Evolutionary conservation across 1,140 invertebrate species (phyloP).

Genomic region (Odontomachus brunneus): DNA sequence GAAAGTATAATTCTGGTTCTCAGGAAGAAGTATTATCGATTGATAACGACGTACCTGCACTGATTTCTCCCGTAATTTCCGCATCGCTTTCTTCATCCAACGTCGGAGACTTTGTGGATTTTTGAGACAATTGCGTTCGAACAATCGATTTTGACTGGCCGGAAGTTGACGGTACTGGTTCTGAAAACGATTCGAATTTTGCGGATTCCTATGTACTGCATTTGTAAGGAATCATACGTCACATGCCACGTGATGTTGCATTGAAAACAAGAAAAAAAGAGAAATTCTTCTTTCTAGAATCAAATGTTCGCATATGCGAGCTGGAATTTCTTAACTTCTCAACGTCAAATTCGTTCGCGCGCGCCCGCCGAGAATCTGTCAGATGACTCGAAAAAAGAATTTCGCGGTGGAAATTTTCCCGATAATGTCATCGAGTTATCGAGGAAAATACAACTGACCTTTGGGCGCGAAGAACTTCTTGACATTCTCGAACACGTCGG

Average conservation of each 20-base stretch:
- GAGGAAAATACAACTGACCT: slow-evolving; percentile 36
- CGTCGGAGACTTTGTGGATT: background rate
- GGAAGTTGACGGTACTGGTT: slow-evolving; percentile 54
- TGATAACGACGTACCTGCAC: slow-evolving; percentile 26
- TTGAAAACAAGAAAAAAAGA: too few relatives aligned
- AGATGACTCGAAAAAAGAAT: too few relatives aligned
- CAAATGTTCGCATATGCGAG: too few relatives aligned
- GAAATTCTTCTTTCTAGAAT: too few relatives aligned
- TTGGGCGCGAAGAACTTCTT: slow-evolving; percentile 69
- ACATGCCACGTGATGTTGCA: background rate
- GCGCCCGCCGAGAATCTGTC: too few relatives aligned
- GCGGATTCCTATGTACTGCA: background rate
- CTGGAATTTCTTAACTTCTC: too few relatives aligned
- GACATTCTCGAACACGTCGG: slow-evolving; percentile 74
- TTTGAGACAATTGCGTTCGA: background rate
- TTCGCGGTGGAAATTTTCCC: background rate
- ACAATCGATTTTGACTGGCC: background rate
- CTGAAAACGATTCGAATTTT: slow-evolving; percentile 10
- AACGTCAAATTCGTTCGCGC: too few relatives aligned
- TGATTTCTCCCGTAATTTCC: background rate
- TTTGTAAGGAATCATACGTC: background rate
- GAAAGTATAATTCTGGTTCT: background rate
- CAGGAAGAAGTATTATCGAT: background rate
- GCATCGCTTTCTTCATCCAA: slow-evolving; percentile 10
- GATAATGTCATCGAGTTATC: background rate